Evolutionary conservation across 2,888 invertebrate species (phyloP).

Genomic region (Pyrrhosoma nymphula): DNA sequence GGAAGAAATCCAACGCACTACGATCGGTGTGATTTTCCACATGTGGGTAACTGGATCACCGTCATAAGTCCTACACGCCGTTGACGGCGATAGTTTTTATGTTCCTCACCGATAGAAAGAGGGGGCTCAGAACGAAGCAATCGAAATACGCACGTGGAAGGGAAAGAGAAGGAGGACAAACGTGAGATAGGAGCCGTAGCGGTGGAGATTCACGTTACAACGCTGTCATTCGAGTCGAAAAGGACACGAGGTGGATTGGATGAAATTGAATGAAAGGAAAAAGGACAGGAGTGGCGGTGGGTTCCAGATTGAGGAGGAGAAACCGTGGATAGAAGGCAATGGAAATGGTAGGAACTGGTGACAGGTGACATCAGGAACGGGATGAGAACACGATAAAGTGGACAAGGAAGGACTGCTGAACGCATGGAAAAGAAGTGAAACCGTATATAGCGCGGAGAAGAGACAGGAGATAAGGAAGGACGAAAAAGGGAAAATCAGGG

Average conservation of each 20-base stretch:
- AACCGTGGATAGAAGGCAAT: not conserved
- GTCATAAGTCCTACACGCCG: not conserved
- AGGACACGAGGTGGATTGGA: not conserved
- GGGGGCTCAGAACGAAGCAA: not conserved
- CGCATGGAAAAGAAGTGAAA: not conserved
- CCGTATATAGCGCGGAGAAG: not conserved
- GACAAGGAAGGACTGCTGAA: not conserved
- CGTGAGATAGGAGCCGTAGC: not conserved
- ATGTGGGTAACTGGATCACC: not conserved
- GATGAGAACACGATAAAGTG: not conserved
- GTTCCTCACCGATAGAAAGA: not conserved
- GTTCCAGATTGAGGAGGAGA: not conserved
- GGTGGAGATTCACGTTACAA: not conserved
- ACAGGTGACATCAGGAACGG: slow-evolving; percentile 17
- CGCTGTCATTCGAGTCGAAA: not conserved
- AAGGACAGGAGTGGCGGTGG: not conserved
- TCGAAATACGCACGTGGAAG: not conserved
- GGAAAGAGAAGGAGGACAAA: not conserved
- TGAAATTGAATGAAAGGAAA: not conserved
- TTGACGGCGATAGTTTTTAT: not conserved
- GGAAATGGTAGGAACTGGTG: not conserved
- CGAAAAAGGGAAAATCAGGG: not conserved
- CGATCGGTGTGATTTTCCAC: not conserved
- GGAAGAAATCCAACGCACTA: not conserved
- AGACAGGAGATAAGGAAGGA: not conserved